Conservation (phyloP, 2,888 invertebrate genomes). For the Lithodes maja region DNA sequence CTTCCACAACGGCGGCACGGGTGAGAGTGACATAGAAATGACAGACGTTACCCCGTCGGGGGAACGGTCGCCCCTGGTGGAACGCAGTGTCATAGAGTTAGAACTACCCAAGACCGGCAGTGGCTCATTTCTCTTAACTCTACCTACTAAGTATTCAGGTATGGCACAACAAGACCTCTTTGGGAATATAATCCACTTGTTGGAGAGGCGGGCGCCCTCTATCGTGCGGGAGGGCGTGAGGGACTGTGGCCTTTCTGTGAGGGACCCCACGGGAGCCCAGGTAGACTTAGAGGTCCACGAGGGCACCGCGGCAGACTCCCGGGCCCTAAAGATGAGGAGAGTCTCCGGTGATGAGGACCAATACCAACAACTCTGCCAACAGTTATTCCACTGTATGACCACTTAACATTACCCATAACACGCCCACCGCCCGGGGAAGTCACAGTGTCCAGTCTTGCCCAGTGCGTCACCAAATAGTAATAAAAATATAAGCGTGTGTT, state of each 20-base stretch:
- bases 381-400: slow-evolving; percentile 68
- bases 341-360: slow-evolving; percentile 69
- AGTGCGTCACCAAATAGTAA: too few relatives aligned
- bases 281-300: slow-evolving; percentile 67
- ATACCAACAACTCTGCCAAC: slow-evolving; percentile 68
- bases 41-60: slow-evolving; percentile 52
- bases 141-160: slow-evolving; percentile 68
- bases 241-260: slow-evolving; percentile 61
- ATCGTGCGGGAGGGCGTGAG: slow-evolving; percentile 59
- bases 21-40: slow-evolving; percentile 64
- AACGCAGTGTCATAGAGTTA: slow-evolving; percentile 53
- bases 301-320: slow-evolving; percentile 62
- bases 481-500: too few relatives aligned
- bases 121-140: slow-evolving; percentile 66
- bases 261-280: slow-evolving; percentile 65
- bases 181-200: slow-evolving; percentile 56
- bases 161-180: slow-evolving; percentile 63
- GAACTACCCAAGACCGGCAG: slow-evolving; percentile 66
- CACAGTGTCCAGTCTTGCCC: too few relatives aligned
- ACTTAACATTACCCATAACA: slow-evolving; percentile 52
- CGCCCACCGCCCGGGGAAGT: too few relatives aligned
- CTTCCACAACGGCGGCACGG: slow-evolving; percentile 50
- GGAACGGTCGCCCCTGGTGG: slow-evolving; percentile 51
- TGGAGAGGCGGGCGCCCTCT: slow-evolving; percentile 65
- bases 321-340: slow-evolving; percentile 67